Percentiles rank a stretch among this genome's conserved stretches.
phyloP scores from a whole-genome alignment of 2,797 vertebrate genomes.

The Peromyscus eremicus region DNA sequence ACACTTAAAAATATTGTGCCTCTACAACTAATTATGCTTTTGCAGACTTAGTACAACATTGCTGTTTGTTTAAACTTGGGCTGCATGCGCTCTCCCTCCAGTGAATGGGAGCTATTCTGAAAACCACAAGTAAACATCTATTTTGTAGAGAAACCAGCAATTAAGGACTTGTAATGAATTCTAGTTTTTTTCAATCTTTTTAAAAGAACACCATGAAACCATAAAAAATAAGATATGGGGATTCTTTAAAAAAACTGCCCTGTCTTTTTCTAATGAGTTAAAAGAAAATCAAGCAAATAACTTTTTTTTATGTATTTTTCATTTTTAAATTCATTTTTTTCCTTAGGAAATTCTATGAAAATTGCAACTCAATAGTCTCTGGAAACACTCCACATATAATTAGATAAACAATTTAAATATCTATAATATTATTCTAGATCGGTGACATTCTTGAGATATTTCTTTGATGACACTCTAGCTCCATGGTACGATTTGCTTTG shows the following conservation, averaged over 20 bases:
- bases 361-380: slow-evolving; percentile 8
- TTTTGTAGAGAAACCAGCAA: slow-evolving; percentile 84
- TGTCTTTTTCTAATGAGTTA: slow-evolving; percentile 61
- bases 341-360: slow-evolving; percentile 40
- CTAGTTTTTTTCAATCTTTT: slow-evolving; percentile 78
- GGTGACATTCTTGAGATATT: background rate
- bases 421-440: background rate
- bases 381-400: slow-evolving; percentile 8
- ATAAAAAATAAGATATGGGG: slow-evolving; percentile 62
- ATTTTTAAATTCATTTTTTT: background rate
- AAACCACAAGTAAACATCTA: slow-evolving; percentile 78
- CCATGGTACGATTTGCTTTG: slow-evolving; percentile 1
- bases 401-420: slow-evolving; percentile 7
- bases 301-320: slow-evolving; percentile 40
- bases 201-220: slow-evolving; percentile 67
- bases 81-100: slow-evolving; percentile 69
- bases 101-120: slow-evolving; percentile 81
- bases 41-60: slow-evolving; percentile 86
- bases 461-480: slow-evolving; percentile 19
- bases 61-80: slow-evolving; percentile 84
- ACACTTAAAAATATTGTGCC: slow-evolving; percentile 86
- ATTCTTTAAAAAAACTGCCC: slow-evolving; percentile 68
- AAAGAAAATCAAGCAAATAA: slow-evolving; percentile 47
- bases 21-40: slow-evolving; percentile 87
- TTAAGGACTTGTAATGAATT: slow-evolving; percentile 82